Conservation (phyloP, 2,888 invertebrate genomes). For the Cephus runcator region DNA sequence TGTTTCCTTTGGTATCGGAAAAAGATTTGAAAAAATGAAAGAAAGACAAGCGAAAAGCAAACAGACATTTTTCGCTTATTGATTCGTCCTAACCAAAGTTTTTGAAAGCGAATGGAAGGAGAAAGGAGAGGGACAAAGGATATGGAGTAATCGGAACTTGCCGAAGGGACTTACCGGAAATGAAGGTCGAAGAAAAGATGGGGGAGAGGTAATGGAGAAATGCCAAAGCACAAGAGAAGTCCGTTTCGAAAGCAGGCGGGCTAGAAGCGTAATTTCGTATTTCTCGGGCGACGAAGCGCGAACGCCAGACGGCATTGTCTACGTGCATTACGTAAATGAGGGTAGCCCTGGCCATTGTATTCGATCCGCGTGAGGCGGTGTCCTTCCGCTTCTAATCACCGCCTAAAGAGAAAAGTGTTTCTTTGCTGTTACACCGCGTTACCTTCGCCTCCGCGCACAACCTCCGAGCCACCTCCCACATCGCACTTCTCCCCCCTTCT, state of each 20-base stretch:
- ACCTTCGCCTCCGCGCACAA: not conserved
- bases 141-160: too few relatives aligned
- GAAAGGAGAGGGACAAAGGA: too few relatives aligned
- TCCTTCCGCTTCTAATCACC: slow-evolving; percentile 37
- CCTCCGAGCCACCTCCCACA: slow-evolving; percentile 14
- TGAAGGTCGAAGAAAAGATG: not conserved
- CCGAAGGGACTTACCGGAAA: not conserved
- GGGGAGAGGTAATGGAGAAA: slow-evolving; percentile 6
- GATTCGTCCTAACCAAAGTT: too few relatives aligned
- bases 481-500: not conserved
- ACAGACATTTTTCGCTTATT: not conserved
- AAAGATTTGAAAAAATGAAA: too few relatives aligned
- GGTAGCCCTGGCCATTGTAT: slow-evolving; percentile 51
- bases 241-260: slow-evolving; percentile 8
- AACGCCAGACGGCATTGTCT: slow-evolving; percentile 52
- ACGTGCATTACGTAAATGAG: slow-evolving; percentile 60
- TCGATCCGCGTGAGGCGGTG: slow-evolving; percentile 29
- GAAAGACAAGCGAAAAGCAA: too few relatives aligned
- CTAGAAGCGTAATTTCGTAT: slow-evolving; percentile 26
- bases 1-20: too few relatives aligned
- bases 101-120: too few relatives aligned
- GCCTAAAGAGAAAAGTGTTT: slow-evolving; percentile 12
- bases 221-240: not conserved
- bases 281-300: slow-evolving; percentile 50
- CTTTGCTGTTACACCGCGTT: slow-evolving; percentile 6